These are phyloP conservation scores for Elysia crispata DNA, from an alignment of 2,888 invertebrate genomes.

Conservation along the genomic window DNA sequence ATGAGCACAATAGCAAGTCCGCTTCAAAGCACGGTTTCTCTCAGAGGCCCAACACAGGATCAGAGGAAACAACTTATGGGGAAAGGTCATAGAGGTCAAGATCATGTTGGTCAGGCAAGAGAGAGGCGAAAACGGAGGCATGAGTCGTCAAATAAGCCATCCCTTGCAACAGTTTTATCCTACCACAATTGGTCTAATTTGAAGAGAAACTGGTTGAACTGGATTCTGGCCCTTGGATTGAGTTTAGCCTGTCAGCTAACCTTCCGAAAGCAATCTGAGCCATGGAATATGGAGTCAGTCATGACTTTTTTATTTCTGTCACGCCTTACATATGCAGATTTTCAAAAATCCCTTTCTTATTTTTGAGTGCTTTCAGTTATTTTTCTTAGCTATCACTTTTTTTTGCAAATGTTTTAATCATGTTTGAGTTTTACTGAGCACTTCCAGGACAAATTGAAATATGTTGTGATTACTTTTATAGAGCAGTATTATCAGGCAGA, in stretches of 20 bases:
- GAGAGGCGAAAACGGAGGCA: neutral
- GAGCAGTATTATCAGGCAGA: too few relatives aligned
- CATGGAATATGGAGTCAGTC: conserved; percentile 33
- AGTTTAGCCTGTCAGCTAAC: conserved; percentile 40
- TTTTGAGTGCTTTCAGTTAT: neutral
- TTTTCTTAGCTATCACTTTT: neutral
- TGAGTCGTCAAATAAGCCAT: too few relatives aligned
- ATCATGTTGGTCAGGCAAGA: too few relatives aligned
- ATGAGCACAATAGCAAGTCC: neutral
- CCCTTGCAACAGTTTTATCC: neutral
- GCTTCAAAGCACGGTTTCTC: neutral
- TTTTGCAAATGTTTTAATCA: neutral
- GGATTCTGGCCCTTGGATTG: conserved; percentile 32
- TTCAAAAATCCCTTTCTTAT: conserved; percentile 15
- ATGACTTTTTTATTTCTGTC: conserved; percentile 43
- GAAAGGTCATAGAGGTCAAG: neutral
- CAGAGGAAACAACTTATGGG: too few relatives aligned
- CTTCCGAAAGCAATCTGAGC: conserved; percentile 27
- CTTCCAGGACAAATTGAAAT: too few relatives aligned
- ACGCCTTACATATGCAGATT: conserved; percentile 38
- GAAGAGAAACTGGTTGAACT: conserved; percentile 2
- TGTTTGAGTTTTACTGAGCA: too few relatives aligned
- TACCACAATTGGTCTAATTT: neutral
- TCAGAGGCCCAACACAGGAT: too few relatives aligned
- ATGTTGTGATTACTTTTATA: too few relatives aligned